Evolutionary conservation across 1,140 invertebrate species (phyloP), one percentile per base, ranked within the genome.

Genomic region (Lineus longissimus): DNA sequence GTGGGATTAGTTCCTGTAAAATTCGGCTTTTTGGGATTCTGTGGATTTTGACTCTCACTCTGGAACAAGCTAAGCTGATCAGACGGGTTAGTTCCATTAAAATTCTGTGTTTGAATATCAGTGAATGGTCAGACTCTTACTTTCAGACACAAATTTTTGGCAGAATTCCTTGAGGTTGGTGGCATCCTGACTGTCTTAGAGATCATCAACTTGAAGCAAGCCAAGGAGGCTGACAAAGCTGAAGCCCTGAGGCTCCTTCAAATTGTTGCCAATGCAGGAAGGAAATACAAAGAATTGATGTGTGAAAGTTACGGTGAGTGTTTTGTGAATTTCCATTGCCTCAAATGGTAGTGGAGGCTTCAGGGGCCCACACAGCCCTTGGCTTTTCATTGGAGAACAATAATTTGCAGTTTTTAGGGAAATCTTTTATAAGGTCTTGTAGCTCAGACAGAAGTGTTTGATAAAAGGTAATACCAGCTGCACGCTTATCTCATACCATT

Each of bases 221-320:
- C 75, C 0, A 76, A 75, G 54, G 80, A 82, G 55, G 59, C 41
- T n/a, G 75, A 82, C 64, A 82, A 82, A 64, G 59, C 72, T 15
- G 65, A 76, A 47, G 75, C 80, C 7, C 55, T 82, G 27, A 73
- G 66, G 40, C 73, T 78, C 57, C 63, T 82, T 15, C 71, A 74
- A 17, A 69, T 66, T 65, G 74, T 82, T 43, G 78, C 77, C 27
- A 79, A 79, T 74, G 72, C 76, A 59, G 79, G 80, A 0, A 66
- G 79, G 57, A 81, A 81, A 68, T 82, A 81, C 62, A 82, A 82
- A 62, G 80, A 82, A 62, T 67, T 82, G 0, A 79, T 81, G n/a
- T 82, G 81, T 76, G 78, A 82, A 72, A 78, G 77, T 62, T 82
- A 80, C 70, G 81, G 80, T 79, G 67, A 68, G 69, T 47, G 11